phyloP scores from a whole-genome alignment of 1,140 invertebrate species.

The Camponotus pennsylvanicus region DNA sequence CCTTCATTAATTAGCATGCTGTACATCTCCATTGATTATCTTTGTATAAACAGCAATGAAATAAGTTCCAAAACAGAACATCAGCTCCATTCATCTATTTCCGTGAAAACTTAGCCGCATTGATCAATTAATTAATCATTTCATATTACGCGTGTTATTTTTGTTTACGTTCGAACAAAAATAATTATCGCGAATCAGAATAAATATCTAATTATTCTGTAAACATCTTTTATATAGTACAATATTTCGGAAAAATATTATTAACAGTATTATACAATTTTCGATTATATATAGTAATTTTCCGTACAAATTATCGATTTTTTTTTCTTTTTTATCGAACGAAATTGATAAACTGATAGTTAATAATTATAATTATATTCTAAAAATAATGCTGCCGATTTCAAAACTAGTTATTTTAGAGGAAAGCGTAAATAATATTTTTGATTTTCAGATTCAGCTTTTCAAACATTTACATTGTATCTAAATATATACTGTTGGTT shows the following conservation, averaged over 20 bases:
- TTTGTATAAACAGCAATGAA: slow-evolving; percentile 9
- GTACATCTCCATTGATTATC: slow-evolving; percentile 15
- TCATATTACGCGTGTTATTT: background rate
- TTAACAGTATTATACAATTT: background rate
- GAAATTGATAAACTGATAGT: slow-evolving; percentile 46
- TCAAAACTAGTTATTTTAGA: background rate
- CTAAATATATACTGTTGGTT: too few species aligned
- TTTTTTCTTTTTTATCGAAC: background rate
- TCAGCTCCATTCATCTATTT: slow-evolving; percentile 10
- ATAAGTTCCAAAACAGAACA: slow-evolving; percentile 23
- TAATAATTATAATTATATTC: slow-evolving; percentile 39
- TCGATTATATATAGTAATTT: too few species aligned
- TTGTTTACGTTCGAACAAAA: background rate
- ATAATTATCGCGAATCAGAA: background rate
- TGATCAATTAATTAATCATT: slow-evolving; percentile 54
- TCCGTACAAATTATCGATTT: background rate
- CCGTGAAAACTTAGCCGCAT: background rate
- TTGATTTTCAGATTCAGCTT: too few species aligned
- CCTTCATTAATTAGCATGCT: slow-evolving; percentile 65
- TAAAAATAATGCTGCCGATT: background rate
- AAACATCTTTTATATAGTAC: background rate
- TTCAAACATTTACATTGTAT: too few species aligned
- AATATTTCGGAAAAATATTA: slow-evolving; percentile 1
- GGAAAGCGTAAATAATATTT: too few species aligned
- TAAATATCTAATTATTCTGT: background rate